Evolutionary conservation across 1,140 invertebrate species (phyloP), one percentile per base, ranked within the genome.

Genomic region (Anoplolepis gracilipes): DNA sequence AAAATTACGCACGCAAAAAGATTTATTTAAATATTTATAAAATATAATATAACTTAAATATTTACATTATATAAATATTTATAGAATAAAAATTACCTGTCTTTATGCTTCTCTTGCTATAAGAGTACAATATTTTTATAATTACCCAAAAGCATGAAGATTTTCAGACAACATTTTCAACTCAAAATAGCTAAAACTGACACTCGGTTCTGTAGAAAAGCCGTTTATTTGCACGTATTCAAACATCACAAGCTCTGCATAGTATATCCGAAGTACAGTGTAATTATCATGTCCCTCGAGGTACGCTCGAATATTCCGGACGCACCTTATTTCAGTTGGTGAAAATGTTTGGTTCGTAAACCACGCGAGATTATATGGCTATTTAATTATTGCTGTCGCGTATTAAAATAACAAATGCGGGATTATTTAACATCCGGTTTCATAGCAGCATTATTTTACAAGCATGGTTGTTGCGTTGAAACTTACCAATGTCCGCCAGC

Each of bases 341-440:
- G 33, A 81, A 42, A 81, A 81, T 81, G 53, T 81, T 81, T 72
- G 62, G 25, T 39, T 79, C 46, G 46, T 55, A 13, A 59, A 59
- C 33, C 19, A 11, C 36, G 25, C 36, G 13, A n/a, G 25, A 81
- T 81, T 81, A 81, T 46, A 55, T 4, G 6, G 22, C 64, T 79
- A 72, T 72, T 81, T 81, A 81, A 81, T 72, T 81, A 81, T 72
- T 81, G 36, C 11, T 28, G 49, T 13, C 55, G 78, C 53, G 49
- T 42, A 39, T 57, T 79, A 72, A 72, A 70, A 81, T 81, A 81
- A 81, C 28, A 22, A 67, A 79, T 42, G 25, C 33, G 11, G 36
- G 25, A 30, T 81, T 81, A 59, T 70, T 72, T 25, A 39, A 46
- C 78, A 72, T 70, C 65, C 53, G 78, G 49, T 25, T 53, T 69